phyloP scores from a whole-genome alignment of 2,797 vertebrate species.

The Adrianichthys oophorus region DNA sequence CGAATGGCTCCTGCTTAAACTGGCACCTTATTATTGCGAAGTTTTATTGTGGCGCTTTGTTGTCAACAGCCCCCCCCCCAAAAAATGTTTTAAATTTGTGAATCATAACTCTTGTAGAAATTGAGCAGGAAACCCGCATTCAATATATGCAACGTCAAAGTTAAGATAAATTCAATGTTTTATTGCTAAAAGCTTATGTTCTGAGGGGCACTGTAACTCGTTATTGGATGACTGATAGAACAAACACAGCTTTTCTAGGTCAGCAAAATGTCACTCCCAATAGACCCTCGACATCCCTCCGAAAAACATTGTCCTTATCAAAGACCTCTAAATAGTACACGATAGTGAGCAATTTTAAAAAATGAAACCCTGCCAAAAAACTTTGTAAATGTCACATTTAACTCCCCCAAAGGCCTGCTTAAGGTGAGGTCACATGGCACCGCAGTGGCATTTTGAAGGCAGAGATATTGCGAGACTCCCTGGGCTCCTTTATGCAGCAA shows the following conservation, averaged over 20 bases:
- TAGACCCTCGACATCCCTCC: conserved; percentile 37
- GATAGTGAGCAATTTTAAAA: conserved; percentile 50
- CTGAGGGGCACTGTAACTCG: conserved; percentile 19
- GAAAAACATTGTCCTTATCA: conserved; percentile 58
- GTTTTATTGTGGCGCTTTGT: background rate
- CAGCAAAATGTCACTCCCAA: conserved; percentile 51
- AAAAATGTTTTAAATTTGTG: no score
- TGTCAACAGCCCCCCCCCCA: background rate
- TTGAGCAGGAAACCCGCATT: no score
- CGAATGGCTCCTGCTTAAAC: background rate
- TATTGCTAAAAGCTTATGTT: conserved; percentile 23
- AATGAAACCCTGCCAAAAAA: conserved; percentile 33
- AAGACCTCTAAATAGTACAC: conserved; percentile 48
- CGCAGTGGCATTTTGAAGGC: conserved; percentile 47
- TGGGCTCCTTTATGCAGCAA: conserved; percentile 15
- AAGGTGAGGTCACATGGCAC: conserved; percentile 49
- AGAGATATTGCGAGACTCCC: conserved; percentile 32
- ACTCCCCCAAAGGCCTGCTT: conserved; percentile 46
- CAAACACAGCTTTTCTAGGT: conserved; percentile 44
- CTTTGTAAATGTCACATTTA: conserved; percentile 66
- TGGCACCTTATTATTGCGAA: background rate
- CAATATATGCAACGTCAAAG: background rate
- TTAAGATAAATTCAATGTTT: conserved; percentile 24
- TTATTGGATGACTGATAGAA: conserved; percentile 34
- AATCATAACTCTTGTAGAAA: no score